These are phyloP conservation scores for Caenorhabditis latens DNA, from an alignment of 1,140 invertebrate genomes.

Conservation along the genomic window DNA sequence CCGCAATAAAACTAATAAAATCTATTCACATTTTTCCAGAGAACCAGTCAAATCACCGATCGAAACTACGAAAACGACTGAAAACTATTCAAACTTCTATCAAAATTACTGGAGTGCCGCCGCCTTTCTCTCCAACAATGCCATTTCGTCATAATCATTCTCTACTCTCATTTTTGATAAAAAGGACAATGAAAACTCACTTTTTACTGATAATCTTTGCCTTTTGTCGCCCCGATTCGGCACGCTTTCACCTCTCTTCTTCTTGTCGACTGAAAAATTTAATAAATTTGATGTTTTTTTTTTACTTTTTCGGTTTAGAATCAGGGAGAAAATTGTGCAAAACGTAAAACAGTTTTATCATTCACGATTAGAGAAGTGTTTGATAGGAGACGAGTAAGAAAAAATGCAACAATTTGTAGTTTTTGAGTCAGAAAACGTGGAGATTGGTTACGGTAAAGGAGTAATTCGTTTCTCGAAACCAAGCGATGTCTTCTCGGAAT, in stretches of 20 bases:
- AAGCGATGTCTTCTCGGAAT: no score
- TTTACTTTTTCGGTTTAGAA: no score
- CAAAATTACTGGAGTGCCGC: conserved; percentile 29
- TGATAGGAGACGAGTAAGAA: no score
- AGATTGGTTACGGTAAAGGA: no score
- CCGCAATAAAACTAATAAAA: background rate
- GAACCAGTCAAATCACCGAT: background rate
- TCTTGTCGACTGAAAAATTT: conserved; percentile 5
- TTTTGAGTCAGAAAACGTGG: no score
- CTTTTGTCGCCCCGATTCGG: background rate
- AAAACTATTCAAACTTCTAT: conserved; percentile 19
- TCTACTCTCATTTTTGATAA: background rate
- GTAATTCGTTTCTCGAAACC: no score
- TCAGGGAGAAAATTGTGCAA: no score
- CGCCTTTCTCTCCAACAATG: conserved; percentile 45
- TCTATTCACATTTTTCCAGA: background rate
- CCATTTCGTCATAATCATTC: conserved; percentile 33
- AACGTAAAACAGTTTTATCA: no score
- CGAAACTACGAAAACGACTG: background rate
- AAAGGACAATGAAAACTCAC: conserved; percentile 33
- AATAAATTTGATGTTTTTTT: background rate
- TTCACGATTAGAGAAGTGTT: no score
- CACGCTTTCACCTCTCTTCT: background rate
- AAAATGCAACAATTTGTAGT: no score
- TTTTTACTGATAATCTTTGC: conserved; percentile 34